Evolutionary conservation across 1,140 invertebrate species (phyloP), one percentile per base, ranked within the genome.

Genomic region (Zaprionus ornatus): DNA sequence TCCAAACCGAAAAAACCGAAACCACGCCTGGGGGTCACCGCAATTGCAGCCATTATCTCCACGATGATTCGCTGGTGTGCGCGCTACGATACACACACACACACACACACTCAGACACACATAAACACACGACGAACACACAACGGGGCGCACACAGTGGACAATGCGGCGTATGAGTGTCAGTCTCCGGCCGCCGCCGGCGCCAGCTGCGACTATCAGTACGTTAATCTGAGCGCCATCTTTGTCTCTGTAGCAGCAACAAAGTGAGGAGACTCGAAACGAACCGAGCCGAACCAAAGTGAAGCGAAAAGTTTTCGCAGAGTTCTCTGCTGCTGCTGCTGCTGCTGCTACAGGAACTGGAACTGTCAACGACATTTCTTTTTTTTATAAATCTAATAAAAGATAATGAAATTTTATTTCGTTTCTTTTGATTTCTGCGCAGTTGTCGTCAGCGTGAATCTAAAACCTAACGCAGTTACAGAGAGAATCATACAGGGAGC

Each of bases 331-430:
- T 75, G 56, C 60, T 61, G 21, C 78, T 75, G 68, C 70, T 75
- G 56, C 60, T 61, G 21, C 45, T 48, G 15, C 19, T 56, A 35
- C 19, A 13, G 27, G 4, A 35, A 21, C 45, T 17, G 9, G 37
- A 40, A 23, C 21, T 73, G 37, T 29, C 55, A 40, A 27, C 68
- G 60, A 61, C 74, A 77, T 77, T 88, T 84, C 77, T 82, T 77
- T 90, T 37, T 90, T 90, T 88, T 90, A 82, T 85, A 88, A 88
- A 88, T 88, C 85, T 88, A 88, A 88, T 88, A 82, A 90, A 82
- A 88, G 85, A 90, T 88, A 88, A 88, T 88, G 85, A 82, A 85
- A 90, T 88, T 90, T 90, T 88, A 88, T 85, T 90, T 88, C 86
- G 69, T 69, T 90, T 88, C 85, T 88, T 88, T 90, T 88, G 85